Conservation (phyloP, 1,140 invertebrate species). For the Stegodyphus dumicola region DNA sequence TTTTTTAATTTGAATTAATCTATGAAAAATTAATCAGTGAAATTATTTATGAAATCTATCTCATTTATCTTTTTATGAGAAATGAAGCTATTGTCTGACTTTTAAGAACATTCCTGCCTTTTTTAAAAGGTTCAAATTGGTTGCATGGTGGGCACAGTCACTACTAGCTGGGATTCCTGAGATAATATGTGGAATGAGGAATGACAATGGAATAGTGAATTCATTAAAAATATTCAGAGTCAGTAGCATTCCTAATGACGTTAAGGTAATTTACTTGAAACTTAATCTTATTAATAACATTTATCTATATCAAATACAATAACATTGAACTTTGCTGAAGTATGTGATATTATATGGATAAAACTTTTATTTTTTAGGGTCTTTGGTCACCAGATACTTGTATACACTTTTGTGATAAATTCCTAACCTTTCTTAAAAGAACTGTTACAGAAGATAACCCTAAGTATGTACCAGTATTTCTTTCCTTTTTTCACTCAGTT, state of each 20-base stretch:
- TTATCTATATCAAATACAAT: background rate
- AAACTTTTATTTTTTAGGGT: constrained; percentile 64
- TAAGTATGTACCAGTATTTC: constrained; percentile 63
- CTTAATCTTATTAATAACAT: too few relatives aligned
- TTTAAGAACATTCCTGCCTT: background rate
- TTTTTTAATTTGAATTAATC: background rate
- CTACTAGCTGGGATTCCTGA: constrained; percentile 76
- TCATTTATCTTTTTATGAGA: background rate
- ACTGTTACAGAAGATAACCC: constrained; percentile 68
- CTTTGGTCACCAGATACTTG: constrained; percentile 71
- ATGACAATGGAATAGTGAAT: constrained; percentile 75
- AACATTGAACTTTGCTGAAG: background rate
- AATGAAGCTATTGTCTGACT: background rate
- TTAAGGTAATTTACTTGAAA: constrained; percentile 67
- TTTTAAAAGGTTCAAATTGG: constrained; percentile 69
- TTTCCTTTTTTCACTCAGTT: constrained; percentile 11
- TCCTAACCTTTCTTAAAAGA: constrained; percentile 70
- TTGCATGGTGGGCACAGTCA: constrained; percentile 81
- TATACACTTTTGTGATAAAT: constrained; percentile 72
- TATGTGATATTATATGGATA: background rate
- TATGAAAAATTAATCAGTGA: background rate
- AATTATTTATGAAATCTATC: background rate
- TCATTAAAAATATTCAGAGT: constrained; percentile 69
- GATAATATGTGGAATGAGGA: constrained; percentile 78
- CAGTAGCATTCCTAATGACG: constrained; percentile 70